phyloP scores from a whole-genome alignment of 1,140 invertebrate genomes.

The Zelostemma sp. region DNA sequence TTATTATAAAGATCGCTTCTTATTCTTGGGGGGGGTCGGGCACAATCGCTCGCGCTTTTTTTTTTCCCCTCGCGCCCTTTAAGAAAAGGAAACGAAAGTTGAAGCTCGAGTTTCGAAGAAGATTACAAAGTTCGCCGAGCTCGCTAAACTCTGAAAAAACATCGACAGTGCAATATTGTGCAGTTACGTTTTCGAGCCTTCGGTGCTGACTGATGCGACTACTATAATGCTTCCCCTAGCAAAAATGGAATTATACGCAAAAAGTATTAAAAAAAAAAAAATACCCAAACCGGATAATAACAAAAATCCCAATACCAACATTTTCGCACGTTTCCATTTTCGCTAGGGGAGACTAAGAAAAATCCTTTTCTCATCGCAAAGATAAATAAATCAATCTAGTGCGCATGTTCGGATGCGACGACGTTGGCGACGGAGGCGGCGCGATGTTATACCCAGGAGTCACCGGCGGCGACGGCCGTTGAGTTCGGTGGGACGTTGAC shows the following conservation, averaged over 20 bases:
- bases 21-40: slow-evolving; percentile 20
- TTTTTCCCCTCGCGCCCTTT: not conserved
- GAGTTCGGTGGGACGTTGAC: slow-evolving; percentile 64
- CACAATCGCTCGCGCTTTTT: slow-evolving; percentile 9
- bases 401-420: not conserved
- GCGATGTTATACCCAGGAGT: slow-evolving; percentile 72
- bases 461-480: slow-evolving; percentile 69
- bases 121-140: too few relatives aligned
- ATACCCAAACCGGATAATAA: too few relatives aligned
- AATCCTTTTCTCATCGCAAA: too few relatives aligned
- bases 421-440: slow-evolving; percentile 4
- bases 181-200: slow-evolving; percentile 58
- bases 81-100: not conserved
- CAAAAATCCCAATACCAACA: too few relatives aligned
- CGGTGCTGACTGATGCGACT: slow-evolving; percentile 35
- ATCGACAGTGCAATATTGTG: slow-evolving; percentile 60
- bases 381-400: slow-evolving; percentile 1
- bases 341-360: too few relatives aligned
- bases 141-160: not conserved
- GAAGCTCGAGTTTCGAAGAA: not conserved
- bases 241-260: too few relatives aligned
- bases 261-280: too few relatives aligned
- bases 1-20: slow-evolving; percentile 13
- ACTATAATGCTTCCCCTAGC: too few relatives aligned
- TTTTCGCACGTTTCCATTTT: too few relatives aligned